These are phyloP conservation scores for Lonchura striata DNA, from an alignment of 2,113 vertebrate genomes.

Conservation along the genomic window DNA sequence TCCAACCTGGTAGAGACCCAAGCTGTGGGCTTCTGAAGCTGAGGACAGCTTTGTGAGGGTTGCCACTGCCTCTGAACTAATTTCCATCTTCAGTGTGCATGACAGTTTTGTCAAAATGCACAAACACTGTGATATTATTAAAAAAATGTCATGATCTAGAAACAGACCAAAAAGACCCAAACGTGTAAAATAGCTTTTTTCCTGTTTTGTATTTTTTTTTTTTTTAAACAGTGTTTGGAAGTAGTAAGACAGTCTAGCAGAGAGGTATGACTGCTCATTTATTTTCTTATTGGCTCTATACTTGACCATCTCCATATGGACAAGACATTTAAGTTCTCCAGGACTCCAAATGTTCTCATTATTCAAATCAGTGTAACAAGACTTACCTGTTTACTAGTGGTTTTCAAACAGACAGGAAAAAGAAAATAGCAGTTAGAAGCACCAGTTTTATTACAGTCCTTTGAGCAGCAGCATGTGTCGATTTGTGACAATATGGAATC, in stretches of 20 bases:
- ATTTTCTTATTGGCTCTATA: background rate
- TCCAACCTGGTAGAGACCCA: background rate
- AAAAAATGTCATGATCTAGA: background rate
- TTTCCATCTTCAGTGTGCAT: background rate
- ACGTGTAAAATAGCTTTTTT: fast-evolving
- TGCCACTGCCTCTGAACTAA: background rate
- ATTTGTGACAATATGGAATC: background rate
- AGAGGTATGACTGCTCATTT: background rate
- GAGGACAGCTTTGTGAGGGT: background rate
- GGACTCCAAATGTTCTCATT: background rate
- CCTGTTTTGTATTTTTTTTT: background rate
- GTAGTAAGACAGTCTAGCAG: background rate
- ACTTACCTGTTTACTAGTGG: background rate
- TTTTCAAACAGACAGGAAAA: background rate
- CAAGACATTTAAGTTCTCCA: background rate
- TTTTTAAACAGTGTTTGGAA: background rate
- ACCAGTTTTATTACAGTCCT: background rate
- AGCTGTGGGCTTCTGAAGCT: background rate
- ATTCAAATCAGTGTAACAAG: background rate
- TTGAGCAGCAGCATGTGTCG: background rate
- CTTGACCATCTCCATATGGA: background rate
- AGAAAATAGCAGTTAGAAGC: background rate
- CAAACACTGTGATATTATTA: background rate
- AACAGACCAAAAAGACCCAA: background rate
- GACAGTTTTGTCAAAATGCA: background rate